phyloP scores from a whole-genome alignment of 2,797 vertebrate genomes.

The Psittacula echo region DNA sequence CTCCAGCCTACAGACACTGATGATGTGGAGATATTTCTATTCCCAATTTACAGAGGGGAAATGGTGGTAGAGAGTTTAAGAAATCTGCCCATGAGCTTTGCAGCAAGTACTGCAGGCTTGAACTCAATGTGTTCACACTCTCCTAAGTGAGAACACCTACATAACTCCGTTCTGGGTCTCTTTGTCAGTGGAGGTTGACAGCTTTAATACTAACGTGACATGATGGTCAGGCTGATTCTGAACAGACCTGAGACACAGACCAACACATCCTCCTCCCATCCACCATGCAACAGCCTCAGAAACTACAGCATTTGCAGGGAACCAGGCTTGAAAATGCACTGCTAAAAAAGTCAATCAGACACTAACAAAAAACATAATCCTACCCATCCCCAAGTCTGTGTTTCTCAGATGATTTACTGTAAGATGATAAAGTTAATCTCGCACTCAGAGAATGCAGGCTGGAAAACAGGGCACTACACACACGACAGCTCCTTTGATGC shows the following conservation, averaged over 20 bases:
- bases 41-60: not conserved
- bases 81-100: not conserved
- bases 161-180: not conserved
- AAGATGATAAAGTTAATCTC: not conserved
- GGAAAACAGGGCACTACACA: slow-evolving; percentile 10
- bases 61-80: not conserved
- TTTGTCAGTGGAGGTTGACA: not conserved
- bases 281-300: not conserved
- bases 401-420: slow-evolving; percentile 8
- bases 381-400: not conserved
- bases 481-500: not conserved
- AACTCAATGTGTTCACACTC: not conserved
- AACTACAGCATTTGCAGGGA: not conserved
- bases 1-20: not conserved
- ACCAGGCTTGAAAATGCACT: not conserved
- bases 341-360: not conserved
- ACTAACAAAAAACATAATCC: not conserved
- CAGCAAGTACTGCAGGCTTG: not conserved
- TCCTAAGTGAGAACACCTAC: not conserved
- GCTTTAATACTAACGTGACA: not conserved
- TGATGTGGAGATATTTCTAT: not conserved
- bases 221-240: not conserved
- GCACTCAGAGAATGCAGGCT: not conserved
- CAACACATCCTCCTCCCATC: not conserved
- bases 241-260: not conserved